These are phyloP conservation scores for Sternotherus odoratus DNA, from an alignment of 2,797 vertebrate species.

Conservation along the genomic window DNA sequence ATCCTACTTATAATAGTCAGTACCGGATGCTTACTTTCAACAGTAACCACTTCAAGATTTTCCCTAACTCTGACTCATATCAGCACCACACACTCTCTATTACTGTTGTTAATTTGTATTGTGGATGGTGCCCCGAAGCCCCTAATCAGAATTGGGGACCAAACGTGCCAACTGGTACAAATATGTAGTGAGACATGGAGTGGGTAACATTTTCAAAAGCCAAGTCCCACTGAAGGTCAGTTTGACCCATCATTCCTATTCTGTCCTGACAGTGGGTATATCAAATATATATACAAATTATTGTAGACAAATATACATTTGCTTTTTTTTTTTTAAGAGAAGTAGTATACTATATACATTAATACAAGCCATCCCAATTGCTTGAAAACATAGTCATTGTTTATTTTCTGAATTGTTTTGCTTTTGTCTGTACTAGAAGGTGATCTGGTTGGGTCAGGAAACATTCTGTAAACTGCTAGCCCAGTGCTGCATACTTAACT, in stretches of 20 bases:
- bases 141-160: not conserved
- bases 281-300: not conserved
- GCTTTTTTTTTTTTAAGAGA: not conserved
- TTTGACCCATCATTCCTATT: not conserved
- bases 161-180: not conserved
- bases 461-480: not conserved
- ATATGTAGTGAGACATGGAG: not conserved
- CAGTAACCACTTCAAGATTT: not conserved
- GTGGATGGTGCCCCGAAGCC: not conserved
- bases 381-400: not conserved
- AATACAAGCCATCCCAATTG: not conserved
- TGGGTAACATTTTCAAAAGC: not conserved
- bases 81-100: not conserved
- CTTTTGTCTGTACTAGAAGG: not conserved
- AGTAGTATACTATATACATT: not conserved
- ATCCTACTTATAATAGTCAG: constrained; percentile 55
- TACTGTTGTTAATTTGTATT: not conserved
- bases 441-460: not conserved
- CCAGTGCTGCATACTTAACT: not conserved
- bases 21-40: constrained; percentile 55
- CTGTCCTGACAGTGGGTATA: no score
- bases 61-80: not conserved
- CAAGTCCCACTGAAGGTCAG: not conserved
- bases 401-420: not conserved
- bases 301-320: not conserved